phyloP scores from a whole-genome alignment of 2,113 vertebrate genomes.

The Paralichthys olivaceus region DNA sequence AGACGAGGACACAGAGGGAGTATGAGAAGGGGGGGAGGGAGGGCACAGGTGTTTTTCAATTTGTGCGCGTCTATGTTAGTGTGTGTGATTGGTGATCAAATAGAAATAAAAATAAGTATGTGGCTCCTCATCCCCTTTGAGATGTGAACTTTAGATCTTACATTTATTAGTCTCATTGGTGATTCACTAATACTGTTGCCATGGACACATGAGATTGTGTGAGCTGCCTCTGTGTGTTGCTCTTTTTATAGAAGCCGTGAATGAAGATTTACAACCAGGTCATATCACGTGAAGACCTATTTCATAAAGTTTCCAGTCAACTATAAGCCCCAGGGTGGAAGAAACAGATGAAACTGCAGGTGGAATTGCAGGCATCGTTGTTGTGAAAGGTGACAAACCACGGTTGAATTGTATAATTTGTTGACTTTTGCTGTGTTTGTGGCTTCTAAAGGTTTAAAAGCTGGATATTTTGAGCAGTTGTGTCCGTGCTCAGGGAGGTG shows the following conservation, averaged over 20 bases:
- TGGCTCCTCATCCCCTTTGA: conserved; percentile 34
- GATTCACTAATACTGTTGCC: conserved; percentile 46
- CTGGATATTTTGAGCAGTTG: conserved; percentile 44
- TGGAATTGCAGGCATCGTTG: background rate
- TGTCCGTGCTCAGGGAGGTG: conserved; percentile 43
- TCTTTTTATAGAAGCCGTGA: conserved; percentile 40
- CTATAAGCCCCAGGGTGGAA: conserved; percentile 2
- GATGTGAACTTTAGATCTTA: conserved; percentile 39
- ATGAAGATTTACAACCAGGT: conserved; percentile 43
- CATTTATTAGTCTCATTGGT: conserved; percentile 56
- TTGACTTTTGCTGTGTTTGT: conserved; percentile 1
- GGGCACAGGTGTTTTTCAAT: conserved; percentile 33
- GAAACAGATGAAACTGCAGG: conserved; percentile 19
- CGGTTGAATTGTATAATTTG: conserved; percentile 25
- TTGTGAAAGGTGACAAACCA: conserved; percentile 21
- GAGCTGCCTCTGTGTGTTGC: conserved; percentile 12
- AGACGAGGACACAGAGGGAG: conserved; percentile 45
- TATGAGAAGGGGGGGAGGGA: background rate
- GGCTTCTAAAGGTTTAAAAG: conserved; percentile 27
- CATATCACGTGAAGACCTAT: conserved; percentile 20
- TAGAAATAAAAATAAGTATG: conserved; percentile 21
- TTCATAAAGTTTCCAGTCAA: conserved; percentile 40
- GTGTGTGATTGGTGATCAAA: conserved; percentile 26
- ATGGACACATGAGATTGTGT: conserved; percentile 27
- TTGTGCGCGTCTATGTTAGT: conserved; percentile 21